Base-by-base conservation (phyloP, 23 tunicate genomes). In the Clavelina lepadiformis region DNA sequence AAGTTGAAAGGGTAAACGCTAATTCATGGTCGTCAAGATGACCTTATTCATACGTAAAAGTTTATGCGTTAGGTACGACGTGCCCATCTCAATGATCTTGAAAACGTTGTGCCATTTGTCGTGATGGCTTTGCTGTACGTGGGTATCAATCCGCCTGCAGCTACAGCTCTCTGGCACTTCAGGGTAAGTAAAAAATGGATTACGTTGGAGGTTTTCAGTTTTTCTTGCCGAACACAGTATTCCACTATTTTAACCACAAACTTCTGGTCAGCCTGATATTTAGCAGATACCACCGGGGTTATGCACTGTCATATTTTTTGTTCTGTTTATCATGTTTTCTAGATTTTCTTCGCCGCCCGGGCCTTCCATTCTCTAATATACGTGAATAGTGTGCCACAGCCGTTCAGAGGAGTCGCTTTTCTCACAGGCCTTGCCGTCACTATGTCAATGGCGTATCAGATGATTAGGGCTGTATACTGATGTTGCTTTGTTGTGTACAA, bases 31-130 rank as follows among this genome's bases (percentile, higher is more conserved):
- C n/a, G n/a, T n/a, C n/a, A n/a, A n/a, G n/a, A n/a, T n/a, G n/a
- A n/a, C n/a, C n/a, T n/a, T n/a, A n/a, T n/a, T n/a, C 2, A 36
- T 2, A 55, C 55, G 3, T 61, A 73, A 25, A 38, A 61, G 0
- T 58, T 44, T 5, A 69, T 68, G 23, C 63, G 45, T 26, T 75
- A 82, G 82, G 83, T 62, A 7, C 76, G 97, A 33, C 33, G 74
- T 24, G 77, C 78, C 4, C 97, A 89, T 69, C 63, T 75, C 31
- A 89, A 89, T 46, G 97, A 89, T 35, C 62, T 89, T 44, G 97
- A 89, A 50, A 89, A 89, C 45, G 69, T 81, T 28, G 36, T 89
- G 45, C 97, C 97, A 0, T 89, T 89, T 49, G 78, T 81, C 1
- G 35, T 89, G 46, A 37, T 89, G 23, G 82, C 61, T 5, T 49